These are phyloP conservation scores for Helogale parvula DNA, from an alignment of 2,113 vertebrate species.

Conservation along the genomic window DNA sequence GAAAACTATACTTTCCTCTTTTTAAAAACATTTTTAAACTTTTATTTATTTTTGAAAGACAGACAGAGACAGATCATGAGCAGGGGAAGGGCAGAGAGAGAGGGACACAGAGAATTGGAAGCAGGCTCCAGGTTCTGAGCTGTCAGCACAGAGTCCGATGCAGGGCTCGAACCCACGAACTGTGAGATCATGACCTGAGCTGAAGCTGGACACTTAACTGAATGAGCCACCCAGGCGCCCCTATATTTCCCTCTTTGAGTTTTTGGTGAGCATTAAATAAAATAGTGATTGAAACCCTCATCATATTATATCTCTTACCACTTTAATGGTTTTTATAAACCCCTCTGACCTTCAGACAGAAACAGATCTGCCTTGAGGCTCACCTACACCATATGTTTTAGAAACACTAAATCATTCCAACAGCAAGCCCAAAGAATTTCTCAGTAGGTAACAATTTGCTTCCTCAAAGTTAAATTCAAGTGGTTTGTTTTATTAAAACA, in stretches of 20 bases:
- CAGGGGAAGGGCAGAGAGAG: too few species aligned
- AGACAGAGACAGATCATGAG: too few species aligned
- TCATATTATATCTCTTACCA: background rate
- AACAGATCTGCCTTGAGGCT: background rate
- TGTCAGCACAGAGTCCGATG: too few species aligned
- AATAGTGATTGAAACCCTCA: background rate
- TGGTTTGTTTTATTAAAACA: constrained; percentile 39
- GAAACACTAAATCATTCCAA: constrained; percentile 21
- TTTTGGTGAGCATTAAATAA: background rate
- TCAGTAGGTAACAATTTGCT: background rate
- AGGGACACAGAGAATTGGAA: too few species aligned
- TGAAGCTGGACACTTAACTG: too few species aligned
- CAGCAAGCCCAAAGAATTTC: background rate
- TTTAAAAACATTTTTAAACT: too few species aligned
- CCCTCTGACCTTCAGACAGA: background rate
- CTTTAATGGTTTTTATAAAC: background rate
- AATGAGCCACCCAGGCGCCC: too few species aligned
- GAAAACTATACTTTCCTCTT: background rate
- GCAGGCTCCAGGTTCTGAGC: too few species aligned
- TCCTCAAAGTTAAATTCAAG: background rate
- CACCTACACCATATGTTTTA: background rate
- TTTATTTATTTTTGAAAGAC: too few species aligned
- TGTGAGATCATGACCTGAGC: too few species aligned
- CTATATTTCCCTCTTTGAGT: background rate
- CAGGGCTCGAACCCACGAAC: too few species aligned